phyloP scores from a whole-genome alignment of 1,140 invertebrate genomes.

The Drosophila mayri region DNA sequence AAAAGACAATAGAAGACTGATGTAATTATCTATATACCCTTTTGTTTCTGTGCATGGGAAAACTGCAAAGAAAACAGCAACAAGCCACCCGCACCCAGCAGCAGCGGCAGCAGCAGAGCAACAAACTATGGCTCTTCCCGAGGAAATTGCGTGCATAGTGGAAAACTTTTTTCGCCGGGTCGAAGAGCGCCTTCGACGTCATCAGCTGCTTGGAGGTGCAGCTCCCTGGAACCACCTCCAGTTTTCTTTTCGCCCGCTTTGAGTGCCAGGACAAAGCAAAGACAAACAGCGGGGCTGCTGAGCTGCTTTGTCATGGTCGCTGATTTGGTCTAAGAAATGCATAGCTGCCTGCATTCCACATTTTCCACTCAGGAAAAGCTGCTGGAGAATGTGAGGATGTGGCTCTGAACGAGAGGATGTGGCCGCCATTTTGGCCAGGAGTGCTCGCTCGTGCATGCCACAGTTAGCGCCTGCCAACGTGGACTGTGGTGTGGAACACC shows the following conservation, averaged over 20 bases:
- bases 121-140: slow-evolving; percentile 54
- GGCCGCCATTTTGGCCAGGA: slow-evolving; percentile 56
- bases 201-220: slow-evolving; percentile 55
- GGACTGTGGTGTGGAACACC: slow-evolving; percentile 29
- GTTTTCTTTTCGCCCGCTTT: slow-evolving; percentile 55
- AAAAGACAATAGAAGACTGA: slow-evolving; percentile 5
- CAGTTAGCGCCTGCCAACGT: slow-evolving; percentile 22
- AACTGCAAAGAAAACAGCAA: slow-evolving; percentile 6
- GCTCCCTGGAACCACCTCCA: slow-evolving; percentile 3
- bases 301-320: slow-evolving; percentile 72
- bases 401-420: slow-evolving; percentile 7
- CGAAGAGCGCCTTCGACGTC: slow-evolving; percentile 62
- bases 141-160: slow-evolving; percentile 74
- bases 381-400: neutral
- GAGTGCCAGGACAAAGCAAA: slow-evolving; percentile 47
- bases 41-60: slow-evolving; percentile 26
- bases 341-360: slow-evolving; percentile 77
- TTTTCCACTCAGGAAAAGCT: slow-evolving; percentile 37
- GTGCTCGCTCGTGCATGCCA: slow-evolving; percentile 46
- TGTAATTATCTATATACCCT: slow-evolving; percentile 18
- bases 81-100: slow-evolving; percentile 9
- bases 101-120: slow-evolving; percentile 5
- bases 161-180: slow-evolving; percentile 38
- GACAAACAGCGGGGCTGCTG: slow-evolving; percentile 38
- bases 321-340: slow-evolving; percentile 80